A percentile compares a stretch with the other conserved stretches of the same genome.
phyloP scores from a whole-genome alignment of 2,888 invertebrate species.

The Orchestes rusci region DNA sequence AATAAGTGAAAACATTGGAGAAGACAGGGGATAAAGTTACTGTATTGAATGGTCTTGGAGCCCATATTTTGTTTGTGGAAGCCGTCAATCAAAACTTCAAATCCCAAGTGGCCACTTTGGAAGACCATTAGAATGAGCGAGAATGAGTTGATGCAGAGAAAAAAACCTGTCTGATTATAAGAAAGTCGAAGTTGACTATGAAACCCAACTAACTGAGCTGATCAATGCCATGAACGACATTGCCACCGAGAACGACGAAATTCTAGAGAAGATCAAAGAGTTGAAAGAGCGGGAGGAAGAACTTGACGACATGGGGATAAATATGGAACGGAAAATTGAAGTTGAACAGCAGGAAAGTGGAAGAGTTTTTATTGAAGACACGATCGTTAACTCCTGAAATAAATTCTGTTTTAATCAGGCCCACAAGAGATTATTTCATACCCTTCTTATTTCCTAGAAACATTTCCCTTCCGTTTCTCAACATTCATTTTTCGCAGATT shows the following conservation, averaged over 20 bases:
- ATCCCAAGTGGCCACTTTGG: conserved; percentile 46
- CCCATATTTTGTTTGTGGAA: conserved; percentile 40
- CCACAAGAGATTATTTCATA: too few relatives aligned
- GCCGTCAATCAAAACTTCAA: conserved; percentile 45
- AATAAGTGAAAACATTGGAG: conserved; percentile 28
- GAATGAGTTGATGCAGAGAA: conserved; percentile 42
- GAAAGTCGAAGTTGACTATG: conserved; percentile 47
- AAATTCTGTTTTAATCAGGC: too few relatives aligned
- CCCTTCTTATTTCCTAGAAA: too few relatives aligned
- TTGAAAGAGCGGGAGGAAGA: conserved; percentile 11
- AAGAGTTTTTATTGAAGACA: too few relatives aligned
- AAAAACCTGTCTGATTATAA: conserved; percentile 45
- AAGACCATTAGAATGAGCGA: conserved; percentile 44
- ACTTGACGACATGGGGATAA: background rate
- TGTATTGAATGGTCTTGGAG: conserved; percentile 28
- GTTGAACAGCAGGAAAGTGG: background rate
- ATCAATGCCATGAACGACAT: conserved; percentile 38
- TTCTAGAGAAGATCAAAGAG: conserved; percentile 42
- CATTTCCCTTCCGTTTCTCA: too few relatives aligned
- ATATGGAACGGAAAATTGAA: background rate
- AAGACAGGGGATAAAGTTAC: conserved; percentile 30
- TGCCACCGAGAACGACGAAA: conserved; percentile 38
- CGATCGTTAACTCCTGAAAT: too few relatives aligned
- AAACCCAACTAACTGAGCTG: conserved; percentile 40
- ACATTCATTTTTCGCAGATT: too few relatives aligned